phyloP scores from a whole-genome alignment of 1,140 invertebrate species.

The Tribolium castaneum region DNA sequence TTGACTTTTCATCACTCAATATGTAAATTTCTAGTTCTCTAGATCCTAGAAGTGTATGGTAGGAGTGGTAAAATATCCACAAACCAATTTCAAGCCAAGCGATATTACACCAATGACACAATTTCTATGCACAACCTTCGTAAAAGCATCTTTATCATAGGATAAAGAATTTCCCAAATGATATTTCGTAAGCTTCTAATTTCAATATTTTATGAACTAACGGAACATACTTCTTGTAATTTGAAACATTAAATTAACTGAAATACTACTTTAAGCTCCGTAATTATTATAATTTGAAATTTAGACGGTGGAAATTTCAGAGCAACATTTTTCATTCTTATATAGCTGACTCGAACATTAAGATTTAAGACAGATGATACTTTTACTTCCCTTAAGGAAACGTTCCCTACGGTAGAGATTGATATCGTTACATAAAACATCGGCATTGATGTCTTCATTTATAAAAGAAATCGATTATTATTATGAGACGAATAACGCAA shows the following conservation, averaged over 20 bases:
- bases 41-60: conserved; percentile 20
- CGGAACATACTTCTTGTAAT: background rate
- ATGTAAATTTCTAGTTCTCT: conserved; percentile 32
- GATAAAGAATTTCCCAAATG: conserved; percentile 25
- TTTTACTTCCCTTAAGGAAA: conserved; percentile 27
- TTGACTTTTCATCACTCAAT: conserved; percentile 31
- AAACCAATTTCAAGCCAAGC: conserved; percentile 17
- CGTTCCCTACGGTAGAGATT: conserved; percentile 12
- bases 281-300: background rate
- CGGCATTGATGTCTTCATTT: conserved; percentile 28
- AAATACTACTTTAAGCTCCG: background rate
- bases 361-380: conserved; percentile 30
- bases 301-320: background rate
- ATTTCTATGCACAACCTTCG: conserved; percentile 19
- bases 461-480: conserved; percentile 24
- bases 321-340: conserved; percentile 12
- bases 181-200: conserved; percentile 23
- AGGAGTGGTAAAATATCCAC: conserved; percentile 14
- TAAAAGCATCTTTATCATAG: conserved; percentile 26
- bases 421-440: conserved; percentile 34
- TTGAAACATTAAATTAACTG: background rate
- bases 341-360: conserved; percentile 13
- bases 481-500: conserved; percentile 11
- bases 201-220: conserved; percentile 27
- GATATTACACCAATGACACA: conserved; percentile 25